These are phyloP conservation scores for Oxycera nigricornis DNA, from an alignment of 2,888 invertebrate genomes.

Conservation along the genomic window DNA sequence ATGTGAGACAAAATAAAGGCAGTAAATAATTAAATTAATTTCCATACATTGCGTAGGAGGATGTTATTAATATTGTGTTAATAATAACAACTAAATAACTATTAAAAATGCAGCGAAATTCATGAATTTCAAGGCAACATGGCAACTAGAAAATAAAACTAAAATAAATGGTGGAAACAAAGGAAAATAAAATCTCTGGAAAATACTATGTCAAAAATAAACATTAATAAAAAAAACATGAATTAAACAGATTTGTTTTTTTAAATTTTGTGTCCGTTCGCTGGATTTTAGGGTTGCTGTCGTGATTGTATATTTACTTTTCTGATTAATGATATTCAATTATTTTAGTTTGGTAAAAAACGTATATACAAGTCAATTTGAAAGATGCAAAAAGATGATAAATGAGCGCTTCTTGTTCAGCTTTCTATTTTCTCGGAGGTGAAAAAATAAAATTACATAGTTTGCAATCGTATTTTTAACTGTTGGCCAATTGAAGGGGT, in stretches of 20 bases:
- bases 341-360: too few species aligned
- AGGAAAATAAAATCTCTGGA: background rate
- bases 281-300: too few species aligned
- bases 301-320: too few species aligned
- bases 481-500: too few species aligned
- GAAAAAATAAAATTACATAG: too few species aligned
- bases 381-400: too few species aligned
- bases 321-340: too few species aligned
- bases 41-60: conserved; percentile 4
- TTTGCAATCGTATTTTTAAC: too few species aligned
- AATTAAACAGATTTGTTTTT: conserved; percentile 4
- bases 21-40: background rate
- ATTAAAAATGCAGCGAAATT: background rate
- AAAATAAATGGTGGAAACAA: background rate
- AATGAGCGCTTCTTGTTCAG: too few species aligned
- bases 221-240: conserved; percentile 20
- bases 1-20: background rate
- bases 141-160: background rate
- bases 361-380: too few species aligned
- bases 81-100: conserved; percentile 14
- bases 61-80: conserved; percentile 26
- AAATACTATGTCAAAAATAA: conserved; percentile 27
- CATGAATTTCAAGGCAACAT: background rate
- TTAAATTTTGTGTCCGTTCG: too few species aligned
- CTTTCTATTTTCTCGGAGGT: too few species aligned